These are phyloP conservation scores for Athalia circularis DNA, from an alignment of 2,888 invertebrate genomes.

Conservation along the genomic window DNA sequence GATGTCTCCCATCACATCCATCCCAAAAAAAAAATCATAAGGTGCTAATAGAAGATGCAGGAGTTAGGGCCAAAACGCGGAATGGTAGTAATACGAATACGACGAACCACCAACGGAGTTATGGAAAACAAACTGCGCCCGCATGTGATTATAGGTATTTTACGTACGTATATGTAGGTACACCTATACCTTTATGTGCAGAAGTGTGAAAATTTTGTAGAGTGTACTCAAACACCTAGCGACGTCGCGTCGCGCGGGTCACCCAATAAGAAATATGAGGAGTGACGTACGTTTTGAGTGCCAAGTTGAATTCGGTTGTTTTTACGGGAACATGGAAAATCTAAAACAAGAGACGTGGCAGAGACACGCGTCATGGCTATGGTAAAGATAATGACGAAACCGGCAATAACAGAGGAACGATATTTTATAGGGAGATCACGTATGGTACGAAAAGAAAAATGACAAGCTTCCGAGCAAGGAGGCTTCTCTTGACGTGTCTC, in stretches of 20 bases:
- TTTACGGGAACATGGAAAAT: constrained; percentile 4
- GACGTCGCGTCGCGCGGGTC: neutral
- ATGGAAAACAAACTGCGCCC: constrained; percentile 40
- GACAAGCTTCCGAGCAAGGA: constrained; percentile 52
- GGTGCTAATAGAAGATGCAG: constrained; percentile 39
- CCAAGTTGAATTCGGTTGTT: neutral
- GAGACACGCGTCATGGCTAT: constrained; percentile 31
- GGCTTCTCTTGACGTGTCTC: constrained; percentile 54
- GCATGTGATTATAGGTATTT: neutral
- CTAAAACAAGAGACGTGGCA: constrained; percentile 48
- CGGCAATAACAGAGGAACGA: constrained; percentile 67
- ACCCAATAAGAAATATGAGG: constrained; percentile 20
- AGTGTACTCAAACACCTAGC: constrained; percentile 45
- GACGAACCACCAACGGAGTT: constrained; percentile 33
- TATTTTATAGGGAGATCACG: constrained; percentile 72
- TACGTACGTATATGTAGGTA: neutral
- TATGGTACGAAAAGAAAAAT: constrained; percentile 69
- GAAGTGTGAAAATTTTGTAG: constrained; percentile 38
- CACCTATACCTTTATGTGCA: no score
- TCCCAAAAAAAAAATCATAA: constrained; percentile 24
- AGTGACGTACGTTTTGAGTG: neutral
- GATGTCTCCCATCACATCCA: constrained; percentile 32
- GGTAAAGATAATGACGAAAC: constrained; percentile 28
- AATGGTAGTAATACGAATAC: constrained; percentile 40
- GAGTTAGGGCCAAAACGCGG: constrained; percentile 24